Base-by-base conservation (phyloP, 2,888 invertebrate genomes). In the Diarsia brunnea region DNA sequence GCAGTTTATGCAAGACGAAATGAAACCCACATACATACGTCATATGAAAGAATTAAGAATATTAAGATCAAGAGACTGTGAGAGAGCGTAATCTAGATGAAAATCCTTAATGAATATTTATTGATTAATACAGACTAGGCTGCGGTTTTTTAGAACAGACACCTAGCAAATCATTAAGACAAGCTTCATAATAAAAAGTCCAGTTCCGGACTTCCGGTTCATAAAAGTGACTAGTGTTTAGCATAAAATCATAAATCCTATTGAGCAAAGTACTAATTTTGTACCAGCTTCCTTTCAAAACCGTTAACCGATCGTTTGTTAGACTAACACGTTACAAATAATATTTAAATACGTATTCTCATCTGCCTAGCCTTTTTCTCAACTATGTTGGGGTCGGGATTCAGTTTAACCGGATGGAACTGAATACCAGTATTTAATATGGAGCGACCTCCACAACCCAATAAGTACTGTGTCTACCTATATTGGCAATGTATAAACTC, bases 221-320 rank as follows among this genome's bases (percentile, higher is more conserved):
- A 38, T 60, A 76, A 49, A 58, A 16, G 55, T 49, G 49, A 49
- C 19, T 49, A 49, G 16, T 45, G 21, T 51, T 45, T 49, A 61
- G 45, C 78, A 68, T 78, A 45, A 27, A 60, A 61, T 38, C n/a
- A 43, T 69, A 55, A 47, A 53, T 65, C 43, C 19, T 43, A 60
- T 60, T 31, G 47, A 55, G 12, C 16, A 16, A 31, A 19, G 24
- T 31, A 55, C n/a, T 47, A 63, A 63, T 76, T 73, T 27, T 2
- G 3, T 47, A 7, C 49, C 47, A 4, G n/a, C 4, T 74, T 79
- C 19, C 58, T 69, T 72, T 55, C 7, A 63, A 69, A 78, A n/a
- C 72, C 55, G 73, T 64, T 78, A 68, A 38, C 14, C 7, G 4
- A 58, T 78, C 12, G 45, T 64, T 68, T 60, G 51, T 68, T 65